These are phyloP conservation scores for Tyria jacobaeae DNA, from an alignment of 2,888 invertebrate genomes.

Conservation along the genomic window DNA sequence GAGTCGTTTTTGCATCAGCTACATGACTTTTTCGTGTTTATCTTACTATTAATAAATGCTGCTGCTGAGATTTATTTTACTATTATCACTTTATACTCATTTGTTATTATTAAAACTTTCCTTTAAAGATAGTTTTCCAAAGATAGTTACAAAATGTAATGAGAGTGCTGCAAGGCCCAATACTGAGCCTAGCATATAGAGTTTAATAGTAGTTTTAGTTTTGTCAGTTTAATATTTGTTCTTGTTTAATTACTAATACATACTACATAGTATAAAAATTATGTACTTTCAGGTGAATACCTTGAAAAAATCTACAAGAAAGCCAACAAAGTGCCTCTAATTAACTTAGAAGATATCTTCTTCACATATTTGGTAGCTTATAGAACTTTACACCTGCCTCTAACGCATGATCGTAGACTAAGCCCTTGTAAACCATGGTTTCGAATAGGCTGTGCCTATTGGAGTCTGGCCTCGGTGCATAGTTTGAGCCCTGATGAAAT, in stretches of 20 bases:
- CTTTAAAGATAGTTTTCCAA: too few species aligned
- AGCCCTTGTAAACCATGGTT: conserved; percentile 14
- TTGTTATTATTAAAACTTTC: too few species aligned
- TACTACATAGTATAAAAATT: conserved; percentile 2
- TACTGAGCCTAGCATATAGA: background rate
- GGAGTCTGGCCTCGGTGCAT: conserved; percentile 9
- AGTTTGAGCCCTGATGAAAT: conserved; percentile 13
- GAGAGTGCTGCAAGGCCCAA: background rate
- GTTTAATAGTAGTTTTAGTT: too few species aligned
- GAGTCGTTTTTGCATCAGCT: too few species aligned
- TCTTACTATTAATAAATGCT: too few species aligned
- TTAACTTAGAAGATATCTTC: conserved; percentile 91
- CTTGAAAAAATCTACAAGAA: conserved; percentile 78
- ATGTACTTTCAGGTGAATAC: conserved; percentile 63
- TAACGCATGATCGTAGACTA: conserved; percentile 6
- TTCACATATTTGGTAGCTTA: conserved; percentile 90
- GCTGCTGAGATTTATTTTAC: too few species aligned
- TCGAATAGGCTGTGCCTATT: conserved; percentile 8
- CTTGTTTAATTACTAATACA: background rate
- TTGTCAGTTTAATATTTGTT: background rate
- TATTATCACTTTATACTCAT: too few species aligned
- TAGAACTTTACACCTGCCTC: background rate
- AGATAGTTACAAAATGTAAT: background rate
- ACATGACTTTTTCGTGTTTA: too few species aligned
- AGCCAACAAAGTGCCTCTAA: conserved; percentile 85